phyloP scores from a whole-genome alignment of 2,113 vertebrate genomes.

The Crocuta crocuta region DNA sequence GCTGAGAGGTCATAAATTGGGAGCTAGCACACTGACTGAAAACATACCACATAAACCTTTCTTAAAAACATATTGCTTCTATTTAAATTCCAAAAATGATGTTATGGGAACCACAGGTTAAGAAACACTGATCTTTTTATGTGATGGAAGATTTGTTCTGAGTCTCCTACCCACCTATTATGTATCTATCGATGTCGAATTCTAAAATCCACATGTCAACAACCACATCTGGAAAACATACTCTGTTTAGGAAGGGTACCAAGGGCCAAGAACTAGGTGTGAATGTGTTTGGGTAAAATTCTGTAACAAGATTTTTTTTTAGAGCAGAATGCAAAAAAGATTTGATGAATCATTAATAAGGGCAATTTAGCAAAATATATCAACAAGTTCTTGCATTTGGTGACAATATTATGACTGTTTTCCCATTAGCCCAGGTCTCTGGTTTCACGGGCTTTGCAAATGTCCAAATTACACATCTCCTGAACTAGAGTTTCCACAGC shows the following conservation, averaged over 20 bases:
- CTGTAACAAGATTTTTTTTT: background rate
- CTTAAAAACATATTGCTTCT: background rate
- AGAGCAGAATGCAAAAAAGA: slow-evolving; percentile 56
- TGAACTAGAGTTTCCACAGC: background rate
- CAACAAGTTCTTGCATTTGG: slow-evolving; percentile 55
- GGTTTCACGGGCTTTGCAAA: slow-evolving; percentile 50
- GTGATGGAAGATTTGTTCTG: background rate
- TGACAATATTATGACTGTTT: slow-evolving; percentile 67
- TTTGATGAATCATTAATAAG: slow-evolving; percentile 69
- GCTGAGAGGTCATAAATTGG: background rate
- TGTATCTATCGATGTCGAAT: background rate
- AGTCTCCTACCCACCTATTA: background rate
- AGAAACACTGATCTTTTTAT: background rate
- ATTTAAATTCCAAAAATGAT: slow-evolving; percentile 4
- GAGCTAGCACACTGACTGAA: background rate
- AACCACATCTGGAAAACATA: slow-evolving; percentile 21
- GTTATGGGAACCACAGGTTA: background rate
- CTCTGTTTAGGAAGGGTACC: background rate
- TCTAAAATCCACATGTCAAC: background rate
- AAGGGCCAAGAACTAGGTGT: background rate
- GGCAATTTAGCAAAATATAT: slow-evolving; percentile 73
- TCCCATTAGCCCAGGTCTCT: slow-evolving; percentile 59
- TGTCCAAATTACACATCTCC: background rate
- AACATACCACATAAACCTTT: background rate
- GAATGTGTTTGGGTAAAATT: background rate